Evolutionary conservation across 2,113 vertebrate genomes (phyloP), one percentile per base, ranked within the genome.

Genomic region (Sphaerodactylus townsendi): DNA sequence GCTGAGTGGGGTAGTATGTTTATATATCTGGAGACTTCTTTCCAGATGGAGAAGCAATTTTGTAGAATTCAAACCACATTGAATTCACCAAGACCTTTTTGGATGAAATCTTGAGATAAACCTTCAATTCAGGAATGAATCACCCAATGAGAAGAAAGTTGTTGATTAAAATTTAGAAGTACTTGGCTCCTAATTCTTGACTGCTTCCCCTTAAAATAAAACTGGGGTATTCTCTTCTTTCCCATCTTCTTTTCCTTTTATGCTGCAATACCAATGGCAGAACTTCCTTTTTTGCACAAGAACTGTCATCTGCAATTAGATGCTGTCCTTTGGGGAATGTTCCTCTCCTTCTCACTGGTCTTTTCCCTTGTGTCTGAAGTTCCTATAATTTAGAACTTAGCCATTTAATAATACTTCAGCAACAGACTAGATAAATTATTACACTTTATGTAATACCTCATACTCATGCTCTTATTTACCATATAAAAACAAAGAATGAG

Each of bases 361-460:
- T 77, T 14, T 85, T 77, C 85, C 77, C 71, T 3, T 3, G 44
- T 76, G 19, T 56, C 28, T 82, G 37, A 66, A 4, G 74, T n/a
- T 86, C 82, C 37, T 85, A 59, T 80, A 87, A 81, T 83, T 46
- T 88, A 8, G 9, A 85, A 87, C 3, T 87, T 28, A 88, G 64
- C 56, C 90, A 33, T 84, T 44, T 74, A 21, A 56, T 23, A 4
- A 56, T 56, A 19, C 23, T 19, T 56, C 5, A 56, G 19, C 44
- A 41, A 53, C n/a, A 72, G 78, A 44, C 21, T 17, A 21, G 80
- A 39, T 64, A 9, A 6, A 85, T 88, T 44, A 86, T 5, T 25
- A 59, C 75, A n/a, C 35, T 74, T 83, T 79, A 6, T 81, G 75
- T 87, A 23, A 85, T 72, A 76, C 46, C 69, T 44, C 88, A 46